phyloP scores from a whole-genome alignment of 2,113 vertebrate genomes.

The Herpailurus yagouaroundi region DNA sequence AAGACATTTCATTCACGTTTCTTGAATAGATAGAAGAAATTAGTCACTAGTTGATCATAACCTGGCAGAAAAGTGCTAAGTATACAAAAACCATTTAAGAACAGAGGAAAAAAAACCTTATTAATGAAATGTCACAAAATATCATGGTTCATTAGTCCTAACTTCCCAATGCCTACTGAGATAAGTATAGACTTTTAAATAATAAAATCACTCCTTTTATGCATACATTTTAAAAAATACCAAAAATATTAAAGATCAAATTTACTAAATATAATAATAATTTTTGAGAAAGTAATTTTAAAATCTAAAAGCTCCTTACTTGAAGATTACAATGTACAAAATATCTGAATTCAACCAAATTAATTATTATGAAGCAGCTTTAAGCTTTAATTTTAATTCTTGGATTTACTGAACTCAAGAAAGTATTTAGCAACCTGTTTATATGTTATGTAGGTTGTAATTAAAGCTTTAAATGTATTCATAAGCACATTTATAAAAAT shows the following conservation, averaged over 20 bases:
- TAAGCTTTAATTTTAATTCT: constrained; percentile 76
- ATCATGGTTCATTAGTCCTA: constrained; percentile 68
- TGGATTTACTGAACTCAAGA: constrained; percentile 72
- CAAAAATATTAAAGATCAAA: constrained; percentile 31
- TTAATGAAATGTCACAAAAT: constrained; percentile 79
- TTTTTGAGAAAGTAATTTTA: constrained; percentile 15
- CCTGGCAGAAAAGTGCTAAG: constrained; percentile 57
- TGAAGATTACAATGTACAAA: constrained; percentile 43
- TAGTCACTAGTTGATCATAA: constrained; percentile 67
- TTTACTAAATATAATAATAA: background rate
- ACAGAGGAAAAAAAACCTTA: constrained; percentile 16
- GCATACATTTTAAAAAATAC: background rate
- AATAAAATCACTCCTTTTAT: background rate
- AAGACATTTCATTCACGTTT: constrained; percentile 57
- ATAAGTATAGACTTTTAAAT: constrained; percentile 44
- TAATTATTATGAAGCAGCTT: constrained; percentile 65
- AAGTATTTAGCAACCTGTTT: constrained; percentile 72
- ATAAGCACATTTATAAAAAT: constrained; percentile 74
- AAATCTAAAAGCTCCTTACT: background rate
- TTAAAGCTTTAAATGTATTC: constrained; percentile 78
- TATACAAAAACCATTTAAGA: constrained; percentile 64
- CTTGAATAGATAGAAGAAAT: constrained; percentile 7
- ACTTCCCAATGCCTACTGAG: constrained; percentile 29
- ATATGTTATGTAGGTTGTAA: constrained; percentile 70
- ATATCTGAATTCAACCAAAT: constrained; percentile 65